Percentiles rank a stretch among this genome's conserved stretches.
Evolutionary conservation across 2,113 vertebrate genomes (phyloP).

Genomic region (Calyptommatus sinebrachiatus): DNA sequence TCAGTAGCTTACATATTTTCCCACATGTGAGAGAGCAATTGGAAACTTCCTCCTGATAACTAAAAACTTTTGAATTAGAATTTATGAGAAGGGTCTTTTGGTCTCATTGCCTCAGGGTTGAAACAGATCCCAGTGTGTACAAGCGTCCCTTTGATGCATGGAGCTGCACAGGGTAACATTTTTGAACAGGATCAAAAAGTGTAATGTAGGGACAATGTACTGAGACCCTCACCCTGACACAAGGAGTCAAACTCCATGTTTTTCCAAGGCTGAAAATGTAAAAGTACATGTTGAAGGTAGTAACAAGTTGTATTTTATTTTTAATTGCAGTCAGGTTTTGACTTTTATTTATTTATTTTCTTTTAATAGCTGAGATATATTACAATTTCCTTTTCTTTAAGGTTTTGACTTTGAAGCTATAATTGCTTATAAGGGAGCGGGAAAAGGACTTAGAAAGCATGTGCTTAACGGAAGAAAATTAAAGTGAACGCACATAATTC

Average conservation of each 20-base stretch:
- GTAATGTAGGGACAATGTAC: constrained; percentile 65
- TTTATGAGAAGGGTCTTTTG: constrained; percentile 72
- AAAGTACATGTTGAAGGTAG: constrained; percentile 49
- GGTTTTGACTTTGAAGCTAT: constrained; percentile 60
- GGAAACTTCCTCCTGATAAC: constrained; percentile 77
- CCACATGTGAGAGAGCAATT: constrained; percentile 75
- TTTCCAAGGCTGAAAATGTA: constrained; percentile 61
- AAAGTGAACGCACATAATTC: constrained; percentile 31
- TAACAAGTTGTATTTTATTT: constrained; percentile 57
- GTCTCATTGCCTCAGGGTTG: constrained; percentile 64
- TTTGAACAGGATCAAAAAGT: constrained; percentile 70
- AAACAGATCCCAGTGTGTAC: constrained; percentile 67
- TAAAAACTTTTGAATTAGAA: constrained; percentile 72
- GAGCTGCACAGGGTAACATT: constrained; percentile 65
- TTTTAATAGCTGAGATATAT: constrained; percentile 48
- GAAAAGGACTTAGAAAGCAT: constrained; percentile 34
- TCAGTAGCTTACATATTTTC: constrained; percentile 74
- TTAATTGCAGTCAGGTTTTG: constrained; percentile 58
- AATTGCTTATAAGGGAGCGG: constrained; percentile 56
- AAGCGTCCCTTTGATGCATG: constrained; percentile 60
- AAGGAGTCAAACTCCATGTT: constrained; percentile 53
- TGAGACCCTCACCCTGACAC: constrained; percentile 63
- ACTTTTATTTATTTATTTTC: constrained; percentile 36
- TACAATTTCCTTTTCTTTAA: constrained; percentile 68
- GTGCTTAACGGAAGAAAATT: constrained; percentile 56